These are phyloP conservation scores for Strigamia crassipes DNA, from an alignment of 2,888 invertebrate species.

Conservation along the genomic window DNA sequence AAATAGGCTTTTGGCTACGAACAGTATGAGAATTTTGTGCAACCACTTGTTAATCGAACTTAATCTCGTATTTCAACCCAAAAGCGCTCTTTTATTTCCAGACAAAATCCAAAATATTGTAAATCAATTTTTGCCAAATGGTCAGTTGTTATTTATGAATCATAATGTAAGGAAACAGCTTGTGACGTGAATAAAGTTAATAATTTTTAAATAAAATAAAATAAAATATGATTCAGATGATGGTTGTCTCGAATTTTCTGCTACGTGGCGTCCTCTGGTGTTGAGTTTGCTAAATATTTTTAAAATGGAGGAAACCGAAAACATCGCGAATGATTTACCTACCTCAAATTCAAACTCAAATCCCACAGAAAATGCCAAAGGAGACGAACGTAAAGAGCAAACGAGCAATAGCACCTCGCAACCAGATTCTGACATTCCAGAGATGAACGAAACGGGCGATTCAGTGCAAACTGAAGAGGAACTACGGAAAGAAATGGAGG, in stretches of 20 bases:
- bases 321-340: neutral
- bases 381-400: neutral
- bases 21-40: neutral
- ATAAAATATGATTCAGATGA: neutral
- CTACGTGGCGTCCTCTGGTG: neutral
- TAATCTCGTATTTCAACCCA: slow-evolving; percentile 14
- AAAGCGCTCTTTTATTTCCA: slow-evolving; percentile 39
- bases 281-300: neutral
- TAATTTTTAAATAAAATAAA: too few relatives aligned
- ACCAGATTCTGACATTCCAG: slow-evolving; percentile 4
- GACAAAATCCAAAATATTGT: slow-evolving; percentile 39
- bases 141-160: slow-evolving; percentile 48
- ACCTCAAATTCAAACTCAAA: neutral
- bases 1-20: slow-evolving; percentile 46
- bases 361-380: neutral
- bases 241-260: neutral
- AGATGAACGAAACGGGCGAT: slow-evolving; percentile 1
- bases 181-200: slow-evolving; percentile 39
- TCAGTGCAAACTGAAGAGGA: neutral
- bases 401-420: neutral
- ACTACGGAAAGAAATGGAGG: neutral
- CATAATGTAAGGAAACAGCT: slow-evolving; percentile 27
- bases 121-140: slow-evolving; percentile 43
- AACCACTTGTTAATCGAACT: slow-evolving; percentile 27
- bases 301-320: neutral